Evolutionary conservation across 2,888 invertebrate genomes (phyloP).

Genomic region (Horisme vitalbata): DNA sequence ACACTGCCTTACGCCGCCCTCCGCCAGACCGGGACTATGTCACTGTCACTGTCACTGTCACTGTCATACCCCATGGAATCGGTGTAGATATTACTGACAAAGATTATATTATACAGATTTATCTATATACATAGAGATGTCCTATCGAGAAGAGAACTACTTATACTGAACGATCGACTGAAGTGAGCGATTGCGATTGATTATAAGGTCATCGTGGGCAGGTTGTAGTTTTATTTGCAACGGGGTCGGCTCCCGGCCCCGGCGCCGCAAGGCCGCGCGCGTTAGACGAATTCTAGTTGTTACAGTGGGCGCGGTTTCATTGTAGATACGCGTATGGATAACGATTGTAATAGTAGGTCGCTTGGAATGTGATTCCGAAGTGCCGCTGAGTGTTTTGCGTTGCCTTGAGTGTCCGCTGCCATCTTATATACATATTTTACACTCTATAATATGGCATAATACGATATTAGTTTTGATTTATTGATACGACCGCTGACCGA

Average conservation of each 20-base stretch:
- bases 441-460: conserved; percentile 82
- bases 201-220: conserved; percentile 58
- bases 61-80: conserved; percentile 76
- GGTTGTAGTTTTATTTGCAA: conserved; percentile 69
- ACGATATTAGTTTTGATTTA: conserved; percentile 68
- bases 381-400: conserved; percentile 61
- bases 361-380: conserved; percentile 77
- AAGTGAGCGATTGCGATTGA: conserved; percentile 71
- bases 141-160: conserved; percentile 75
- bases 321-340: conserved; percentile 49
- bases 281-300: conserved; percentile 60
- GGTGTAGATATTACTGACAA: conserved; percentile 83
- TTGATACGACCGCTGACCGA: conserved; percentile 62
- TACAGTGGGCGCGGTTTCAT: conserved; percentile 34
- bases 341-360: conserved; percentile 55
- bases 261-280: conserved; percentile 44
- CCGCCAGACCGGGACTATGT: conserved; percentile 61
- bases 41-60: no score
- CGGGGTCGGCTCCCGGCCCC: conserved; percentile 35
- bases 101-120: conserved; percentile 81
- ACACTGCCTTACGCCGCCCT: conserved; percentile 49
- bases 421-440: conserved; percentile 69
- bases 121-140: conserved; percentile 81
- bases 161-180: conserved; percentile 75
- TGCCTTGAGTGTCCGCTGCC: conserved; percentile 61